These are phyloP conservation scores for Scomber scombrus DNA, from an alignment of 2,113 vertebrate genomes.

Conservation along the genomic window DNA sequence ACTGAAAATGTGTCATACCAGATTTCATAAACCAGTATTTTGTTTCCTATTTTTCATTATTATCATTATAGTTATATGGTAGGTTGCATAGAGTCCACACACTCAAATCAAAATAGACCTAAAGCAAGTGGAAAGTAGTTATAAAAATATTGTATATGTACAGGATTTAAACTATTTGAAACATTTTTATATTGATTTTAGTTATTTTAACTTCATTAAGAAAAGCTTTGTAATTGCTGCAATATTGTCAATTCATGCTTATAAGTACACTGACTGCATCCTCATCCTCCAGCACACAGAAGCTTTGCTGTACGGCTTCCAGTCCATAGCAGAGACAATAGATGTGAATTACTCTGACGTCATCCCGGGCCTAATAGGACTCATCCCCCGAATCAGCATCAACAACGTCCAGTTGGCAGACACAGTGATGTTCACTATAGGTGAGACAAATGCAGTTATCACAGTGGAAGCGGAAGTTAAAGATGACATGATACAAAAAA, in stretches of 20 bases:
- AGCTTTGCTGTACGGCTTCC: conserved; percentile 97
- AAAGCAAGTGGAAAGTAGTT: neutral
- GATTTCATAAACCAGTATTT: conserved; percentile 1
- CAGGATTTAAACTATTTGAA: neutral
- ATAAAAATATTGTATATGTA: neutral
- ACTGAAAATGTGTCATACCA: conserved; percentile 18
- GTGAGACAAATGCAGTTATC: conserved; percentile 73
- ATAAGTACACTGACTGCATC: neutral
- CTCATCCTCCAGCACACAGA: conserved; percentile 92
- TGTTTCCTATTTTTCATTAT: conserved; percentile 1
- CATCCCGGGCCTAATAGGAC: conserved; percentile 96
- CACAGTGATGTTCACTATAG: conserved; percentile 99
- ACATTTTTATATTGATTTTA: neutral
- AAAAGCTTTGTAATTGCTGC: neutral
- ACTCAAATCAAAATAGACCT: neutral
- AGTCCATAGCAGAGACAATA: conserved; percentile 98
- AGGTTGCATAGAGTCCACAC: neutral
- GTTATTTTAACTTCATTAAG: neutral
- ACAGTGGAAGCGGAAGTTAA: neutral
- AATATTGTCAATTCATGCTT: neutral
- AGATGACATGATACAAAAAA: neutral
- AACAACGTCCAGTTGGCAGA: conserved; percentile 98
- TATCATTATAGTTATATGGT: neutral
- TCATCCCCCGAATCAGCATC: conserved; percentile 98
- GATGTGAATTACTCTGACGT: conserved; percentile 99